Evolutionary conservation across 2,797 vertebrate genomes (phyloP), one percentile per base, ranked within the genome.

Genomic region (Psittacula echo): DNA sequence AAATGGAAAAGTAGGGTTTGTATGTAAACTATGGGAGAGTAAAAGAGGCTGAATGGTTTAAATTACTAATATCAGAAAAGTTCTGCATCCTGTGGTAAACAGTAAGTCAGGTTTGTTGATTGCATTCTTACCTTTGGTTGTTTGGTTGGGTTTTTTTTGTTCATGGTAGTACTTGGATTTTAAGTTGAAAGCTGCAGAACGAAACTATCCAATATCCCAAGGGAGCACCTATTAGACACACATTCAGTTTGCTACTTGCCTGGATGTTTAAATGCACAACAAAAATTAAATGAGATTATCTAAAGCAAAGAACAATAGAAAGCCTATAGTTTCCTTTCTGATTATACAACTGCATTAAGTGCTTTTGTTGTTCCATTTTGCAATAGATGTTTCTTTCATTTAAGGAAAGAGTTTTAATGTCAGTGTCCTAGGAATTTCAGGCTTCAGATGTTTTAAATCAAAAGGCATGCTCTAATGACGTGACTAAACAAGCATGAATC

Each of bases 401-500:
- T 81, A 87, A 84, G 39, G 37, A 61, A 83, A 74, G 39, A 51
- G 21, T 72, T 74, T 76, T 87, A 56, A 72, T 89, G 56, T 76
- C 80, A 92, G 1, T 19, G 22, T 65, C 54, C 44, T 61, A 64
- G 47, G 53, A 90, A 84, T 94, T 77, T 86, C 66, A 73, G 94
- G 80, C 83, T 87, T 94, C 67, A 66, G 89, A 89, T 78, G 20
- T 76, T 95, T 95, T 95, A 87, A 89, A 32, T 96, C 86, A 94
- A 73, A 94, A 93, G 42, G 27, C 67, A 39, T 67, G 44, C 67
- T 86, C 53, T 61, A 95, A 96, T 94, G 93, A 81, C 75, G 51
- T 93, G 88, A 91, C 81, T 94, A 91, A 95, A 92, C 67, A 93
- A 97, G 95, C 87, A 94, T 83, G 87, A 95, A 96, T 96, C 65